Evolutionary conservation across 2,888 invertebrate species (phyloP), one percentile per base, ranked within the genome.

Genomic region (Lasioglossum leucozonium): DNA sequence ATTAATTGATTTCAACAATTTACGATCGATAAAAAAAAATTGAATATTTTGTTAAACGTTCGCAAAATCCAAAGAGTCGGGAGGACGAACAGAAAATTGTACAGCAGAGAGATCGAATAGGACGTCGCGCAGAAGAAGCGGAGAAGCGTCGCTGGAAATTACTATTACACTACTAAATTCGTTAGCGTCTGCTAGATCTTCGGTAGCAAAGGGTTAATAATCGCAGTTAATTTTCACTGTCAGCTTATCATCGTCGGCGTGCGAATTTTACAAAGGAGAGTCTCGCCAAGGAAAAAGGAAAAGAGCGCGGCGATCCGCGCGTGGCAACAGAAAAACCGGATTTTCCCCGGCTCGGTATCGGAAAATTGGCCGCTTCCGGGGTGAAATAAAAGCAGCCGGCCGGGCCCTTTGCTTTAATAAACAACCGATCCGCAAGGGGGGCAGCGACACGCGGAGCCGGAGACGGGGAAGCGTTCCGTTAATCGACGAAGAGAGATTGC

Each of bases 401-500:
- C n/a, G 16, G 22, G 71, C 18, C 26, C 26, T n/a, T 75, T 37
- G 72, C 34, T 79, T 71, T 84, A 76, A 84, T 85, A 79, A 85
- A 84, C 79, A 84, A 72, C 74, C 65, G 76, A 84, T 84, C 83
- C n/a, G 13, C 34, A n/a, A 42, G 34, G 34, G 34, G 34, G 62
- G 42, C 34, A 55, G 44, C 71, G 69, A 72, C 67, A 72, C 44
- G 6, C 69, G 10, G 37, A 22, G 67, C 18, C 69, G 22, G 67
- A 22, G 67, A 71, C 72, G 75, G n/a, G n/a, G n/a, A n/a, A n/a
- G n/a, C 67, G 72, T 55, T 72, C 82, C 75, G 65, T 81, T 81
- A 85, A 85, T 81, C 86, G 85, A 62, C 72, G 75, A 47, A 58
- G 85, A 79, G 72, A 77, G 44, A 80, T 85, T 78, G 85, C 74